phyloP scores from a whole-genome alignment of 2,113 vertebrate species.

The Aphelocoma coerulescens region DNA sequence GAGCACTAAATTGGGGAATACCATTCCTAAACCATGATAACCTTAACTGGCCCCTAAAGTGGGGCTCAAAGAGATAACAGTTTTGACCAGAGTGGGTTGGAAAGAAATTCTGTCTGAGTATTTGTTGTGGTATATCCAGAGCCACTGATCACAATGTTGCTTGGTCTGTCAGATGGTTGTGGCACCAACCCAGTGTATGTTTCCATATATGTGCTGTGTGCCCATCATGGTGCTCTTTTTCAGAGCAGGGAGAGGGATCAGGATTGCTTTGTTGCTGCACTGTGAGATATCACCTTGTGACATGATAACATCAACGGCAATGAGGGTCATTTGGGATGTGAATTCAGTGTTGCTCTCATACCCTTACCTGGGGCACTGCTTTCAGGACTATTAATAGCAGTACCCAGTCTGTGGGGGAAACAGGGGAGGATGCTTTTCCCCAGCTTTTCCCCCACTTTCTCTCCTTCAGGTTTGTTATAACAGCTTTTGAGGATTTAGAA shows the following conservation, averaged over 20 bases:
- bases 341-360: neutral
- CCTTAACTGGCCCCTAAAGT: neutral
- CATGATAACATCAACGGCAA: neutral
- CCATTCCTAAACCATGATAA: neutral
- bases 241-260: neutral
- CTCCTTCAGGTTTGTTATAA: neutral
- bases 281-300: too few species aligned
- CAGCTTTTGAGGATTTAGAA: neutral
- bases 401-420: too few species aligned
- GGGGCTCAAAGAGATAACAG: neutral
- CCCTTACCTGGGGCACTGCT: accelerated
- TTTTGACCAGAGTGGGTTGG: neutral
- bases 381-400: neutral
- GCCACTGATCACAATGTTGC: neutral
- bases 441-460: neutral
- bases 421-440: neutral
- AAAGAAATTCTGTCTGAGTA: neutral
- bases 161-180: neutral
- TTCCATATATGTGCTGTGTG: neutral
- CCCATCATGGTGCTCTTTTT: too few species aligned
- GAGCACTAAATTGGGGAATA: neutral
- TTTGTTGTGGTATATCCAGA: neutral
- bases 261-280: neutral
- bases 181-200: neutral
- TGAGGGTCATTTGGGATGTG: neutral